A percentile compares a stretch with the other conserved stretches of the same genome.
Evolutionary conservation across 2,888 invertebrate genomes (phyloP).

Genomic region (Myathropa florea): DNA sequence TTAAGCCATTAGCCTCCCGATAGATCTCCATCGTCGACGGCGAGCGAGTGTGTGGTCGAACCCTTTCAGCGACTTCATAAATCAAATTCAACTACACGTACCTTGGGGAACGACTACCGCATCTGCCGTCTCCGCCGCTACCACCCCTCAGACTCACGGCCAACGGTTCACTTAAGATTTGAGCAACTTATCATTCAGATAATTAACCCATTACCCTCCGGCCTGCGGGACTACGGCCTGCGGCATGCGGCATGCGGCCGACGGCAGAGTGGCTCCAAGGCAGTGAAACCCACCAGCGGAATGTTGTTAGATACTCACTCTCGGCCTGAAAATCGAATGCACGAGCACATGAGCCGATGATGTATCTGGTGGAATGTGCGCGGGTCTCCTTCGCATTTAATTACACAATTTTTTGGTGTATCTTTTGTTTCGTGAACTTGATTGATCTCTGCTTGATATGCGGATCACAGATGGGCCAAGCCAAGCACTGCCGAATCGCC

Average conservation of each 20-base stretch:
- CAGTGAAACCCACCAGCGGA: neutral
- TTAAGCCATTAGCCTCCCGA: neutral
- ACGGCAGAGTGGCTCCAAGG: neutral
- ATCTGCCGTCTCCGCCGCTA: neutral
- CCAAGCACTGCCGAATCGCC: neutral
- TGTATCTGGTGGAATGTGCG: conserved; percentile 54
- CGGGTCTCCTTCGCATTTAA: conserved; percentile 50
- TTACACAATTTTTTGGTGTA: conserved; percentile 37
- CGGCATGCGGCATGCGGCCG: neutral
- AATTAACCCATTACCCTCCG: conserved; percentile 57
- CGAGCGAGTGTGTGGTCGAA: conserved; percentile 21
- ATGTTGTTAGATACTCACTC: neutral
- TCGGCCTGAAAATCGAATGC: neutral
- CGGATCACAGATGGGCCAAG: conserved; percentile 58
- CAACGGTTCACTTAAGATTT: neutral
- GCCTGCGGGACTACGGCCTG: neutral
- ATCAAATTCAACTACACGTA: conserved; percentile 1
- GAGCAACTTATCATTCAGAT: conserved; percentile 64
- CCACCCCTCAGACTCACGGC: neutral
- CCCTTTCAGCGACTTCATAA: conserved; percentile 5
- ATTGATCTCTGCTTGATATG: conserved; percentile 69
- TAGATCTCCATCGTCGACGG: neutral
- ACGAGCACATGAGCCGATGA: neutral
- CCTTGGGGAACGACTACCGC: neutral
- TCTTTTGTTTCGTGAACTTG: conserved; percentile 29